phyloP scores from a whole-genome alignment of 2,797 vertebrate species.

The Momotus momota region DNA sequence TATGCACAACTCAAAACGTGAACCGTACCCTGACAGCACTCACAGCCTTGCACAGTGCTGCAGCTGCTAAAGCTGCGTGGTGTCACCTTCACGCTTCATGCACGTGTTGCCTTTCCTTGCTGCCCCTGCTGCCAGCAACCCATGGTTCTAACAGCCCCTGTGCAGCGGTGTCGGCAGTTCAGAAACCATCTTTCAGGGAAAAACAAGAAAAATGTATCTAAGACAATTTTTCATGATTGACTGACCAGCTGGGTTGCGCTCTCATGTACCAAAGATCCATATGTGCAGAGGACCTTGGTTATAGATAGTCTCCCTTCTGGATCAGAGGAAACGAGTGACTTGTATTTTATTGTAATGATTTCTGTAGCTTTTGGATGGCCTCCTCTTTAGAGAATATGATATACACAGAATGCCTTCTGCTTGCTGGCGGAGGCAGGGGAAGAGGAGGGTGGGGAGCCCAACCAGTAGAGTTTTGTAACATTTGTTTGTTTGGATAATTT shows the following conservation, averaged over 20 bases:
- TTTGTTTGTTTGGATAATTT: conserved; percentile 35
- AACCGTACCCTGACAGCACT: neutral
- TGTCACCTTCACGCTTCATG: rapidly evolving
- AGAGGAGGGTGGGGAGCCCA: neutral
- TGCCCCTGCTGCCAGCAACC: neutral
- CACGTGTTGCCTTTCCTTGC: rapidly evolving
- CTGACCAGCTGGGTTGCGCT: neutral
- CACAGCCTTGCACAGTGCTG: neutral
- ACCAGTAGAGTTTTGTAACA: conserved; percentile 21
- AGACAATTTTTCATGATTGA: neutral
- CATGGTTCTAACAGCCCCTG: rapidly evolving
- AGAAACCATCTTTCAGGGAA: neutral
- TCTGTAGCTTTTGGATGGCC: conserved; percentile 39
- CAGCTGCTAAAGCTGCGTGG: neutral
- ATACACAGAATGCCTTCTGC: neutral
- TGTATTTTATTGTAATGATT: conserved; percentile 1
- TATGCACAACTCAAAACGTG: rapidly evolving
- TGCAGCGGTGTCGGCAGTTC: neutral
- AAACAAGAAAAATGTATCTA: neutral
- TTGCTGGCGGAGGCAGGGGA: neutral
- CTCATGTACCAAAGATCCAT: neutral
- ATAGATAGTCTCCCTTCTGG: neutral
- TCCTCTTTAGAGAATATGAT: conserved; percentile 20
- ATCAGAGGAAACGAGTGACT: neutral
- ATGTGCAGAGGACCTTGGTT: neutral